Evolutionary conservation across 2,797 vertebrate genomes (phyloP), one percentile per base, ranked within the genome.

Genomic region (Aotus griseimembra): DNA sequence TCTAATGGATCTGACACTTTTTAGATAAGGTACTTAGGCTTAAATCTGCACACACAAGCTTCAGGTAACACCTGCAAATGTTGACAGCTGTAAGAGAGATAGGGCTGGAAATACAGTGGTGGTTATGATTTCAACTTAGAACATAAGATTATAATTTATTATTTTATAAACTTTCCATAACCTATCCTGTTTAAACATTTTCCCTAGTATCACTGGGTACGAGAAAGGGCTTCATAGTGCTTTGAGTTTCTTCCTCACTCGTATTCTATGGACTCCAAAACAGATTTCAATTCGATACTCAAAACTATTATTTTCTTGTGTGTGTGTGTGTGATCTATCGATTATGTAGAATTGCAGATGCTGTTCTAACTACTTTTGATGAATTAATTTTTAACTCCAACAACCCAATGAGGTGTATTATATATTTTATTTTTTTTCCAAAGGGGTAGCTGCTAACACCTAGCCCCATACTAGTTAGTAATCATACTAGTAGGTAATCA

Each of bases 181-280:
- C 36, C 9, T 79, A 57, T 26, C 57, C n/a, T 81, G 36, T 96
- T 93, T 96, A 88, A 97, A 92, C 81, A n/a, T 90, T 96, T 73
- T 41, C 97, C 96, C 70, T 97, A 97, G 84, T 70, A 92, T 83
- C 46, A 61, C 39, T 96, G 50, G 61, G 72, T 30, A 96, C 93
- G 86, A 96, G 72, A 98, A 97, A 96, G 85, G 96, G 90, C 92
- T 97, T 97, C 96, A n/a, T 7, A 88, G 91, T 97, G 33, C 83
- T 98, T 93, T 81, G 24, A 55, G n/a, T 96, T 94, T 97, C 26
- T 24, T 93, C 7, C 33, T 93, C 48, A 50, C 39, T 93, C 9
- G 17, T 46, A 15, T 46, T 87, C 11, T 57, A 13, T 77, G 14
- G 48, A 57, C 36, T 28, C 22, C 11, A 46, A 20, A 84, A 44